Conservation (phyloP, 1,140 invertebrate genomes). For the Drosophila nasuta region DNA sequence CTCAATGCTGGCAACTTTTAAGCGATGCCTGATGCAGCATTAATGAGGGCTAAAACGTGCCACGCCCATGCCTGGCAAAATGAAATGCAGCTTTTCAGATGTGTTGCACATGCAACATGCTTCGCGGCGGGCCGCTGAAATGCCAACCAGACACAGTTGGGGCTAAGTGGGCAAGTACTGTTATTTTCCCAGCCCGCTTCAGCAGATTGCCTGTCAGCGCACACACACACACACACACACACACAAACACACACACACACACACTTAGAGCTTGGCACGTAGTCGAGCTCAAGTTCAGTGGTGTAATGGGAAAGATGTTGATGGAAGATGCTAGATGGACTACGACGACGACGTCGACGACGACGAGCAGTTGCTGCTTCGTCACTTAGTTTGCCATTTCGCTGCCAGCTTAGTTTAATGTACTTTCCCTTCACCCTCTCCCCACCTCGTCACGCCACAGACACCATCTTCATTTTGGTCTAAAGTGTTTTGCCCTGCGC, state of each 20-base stretch:
- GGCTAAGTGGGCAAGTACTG: constrained; percentile 28
- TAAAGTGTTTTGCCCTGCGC: constrained; percentile 67
- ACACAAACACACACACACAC: constrained; percentile 25
- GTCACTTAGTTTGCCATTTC: constrained; percentile 71
- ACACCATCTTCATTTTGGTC: constrained; percentile 34
- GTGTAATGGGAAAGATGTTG: background rate
- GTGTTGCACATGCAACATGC: constrained; percentile 49
- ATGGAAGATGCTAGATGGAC: constrained; percentile 11
- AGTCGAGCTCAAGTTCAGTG: constrained; percentile 11
- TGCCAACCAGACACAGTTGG: constrained; percentile 24
- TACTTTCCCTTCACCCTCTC: constrained; percentile 9
- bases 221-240: constrained; percentile 1
- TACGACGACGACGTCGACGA: constrained; percentile 22
- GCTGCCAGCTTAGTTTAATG: constrained; percentile 75
- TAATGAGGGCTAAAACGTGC: background rate
- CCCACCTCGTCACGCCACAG: background rate
- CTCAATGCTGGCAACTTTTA: background rate
- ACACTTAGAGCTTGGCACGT: constrained; percentile 12
- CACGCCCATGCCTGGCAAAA: background rate
- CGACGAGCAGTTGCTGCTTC: constrained; percentile 30
- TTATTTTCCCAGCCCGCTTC: constrained; percentile 13
- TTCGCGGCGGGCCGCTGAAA: constrained; percentile 38
- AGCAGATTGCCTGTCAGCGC: constrained; percentile 33
- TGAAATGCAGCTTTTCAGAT: no score
- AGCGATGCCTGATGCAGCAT: constrained; percentile 1